Base-by-base conservation (phyloP, 2,797 vertebrate genomes). In the Danio albolineatus region DNA sequence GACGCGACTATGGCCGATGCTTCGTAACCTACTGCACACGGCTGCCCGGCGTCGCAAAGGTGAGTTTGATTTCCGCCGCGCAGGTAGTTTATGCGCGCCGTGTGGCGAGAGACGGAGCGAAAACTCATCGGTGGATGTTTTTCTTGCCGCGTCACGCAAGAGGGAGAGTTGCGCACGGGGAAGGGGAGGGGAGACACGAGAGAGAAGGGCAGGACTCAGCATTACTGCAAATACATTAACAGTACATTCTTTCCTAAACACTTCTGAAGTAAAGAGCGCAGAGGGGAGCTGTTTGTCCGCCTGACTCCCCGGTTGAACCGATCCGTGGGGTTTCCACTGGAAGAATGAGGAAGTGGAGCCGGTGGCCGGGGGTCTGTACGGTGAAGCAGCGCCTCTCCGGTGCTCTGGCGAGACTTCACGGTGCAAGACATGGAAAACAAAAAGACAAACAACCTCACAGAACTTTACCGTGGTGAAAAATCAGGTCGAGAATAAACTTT, bases 311-410 rank as follows among this genome's bases (percentile, higher is more conserved):
- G 82, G 74, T 82, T 90, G 89, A 88, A 90, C 80, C 86, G 88
- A 88, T 90, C 89, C 86, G 89, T 84, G 87, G 90, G 89, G 87
- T 81, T 89, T 86, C 82, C 88, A 89, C 89, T 87, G 90, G 86
- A 93, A 90, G 93, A 93, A 94, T 92, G 92, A 93, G 93, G 94
- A 94, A 93, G 93, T 94, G 67, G 86, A 84, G 79, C 80, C 65
- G 81, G 60, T 80, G 80, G 76, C 76, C 57, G 80, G 78, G 79
- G 79, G 76, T 80, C 71, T 19, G 59, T 21, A 71, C 76, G 70
- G 84, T 73, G 86, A 60, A 81, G 82, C 83, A 87, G 86, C 86
- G 88, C 86, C 88, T 49, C 81, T 83, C 48, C 62, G 41, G 75
- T 56, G 76, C 54, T 66, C 78, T 51, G 85, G 84, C 83, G 84